phyloP scores from a whole-genome alignment of 2,888 invertebrate species.

The Odiellus spinosus region DNA sequence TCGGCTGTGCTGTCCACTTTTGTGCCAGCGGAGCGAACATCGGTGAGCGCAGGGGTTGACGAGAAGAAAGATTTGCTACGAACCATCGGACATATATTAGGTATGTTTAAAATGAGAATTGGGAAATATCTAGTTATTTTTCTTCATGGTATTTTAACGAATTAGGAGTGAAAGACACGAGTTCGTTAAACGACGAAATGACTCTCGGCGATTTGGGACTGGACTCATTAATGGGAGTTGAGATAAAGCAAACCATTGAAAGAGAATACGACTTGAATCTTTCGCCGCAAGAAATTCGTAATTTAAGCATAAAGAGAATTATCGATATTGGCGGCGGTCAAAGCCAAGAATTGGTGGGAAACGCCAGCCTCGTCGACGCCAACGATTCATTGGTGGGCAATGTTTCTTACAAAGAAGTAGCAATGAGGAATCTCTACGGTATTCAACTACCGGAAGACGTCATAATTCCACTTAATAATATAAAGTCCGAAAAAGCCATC shows the following conservation, averaged over 20 bases:
- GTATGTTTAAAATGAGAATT: constrained; percentile 35
- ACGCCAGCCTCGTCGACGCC: neutral
- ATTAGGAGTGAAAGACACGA: constrained; percentile 62
- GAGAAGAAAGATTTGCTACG: constrained; percentile 39
- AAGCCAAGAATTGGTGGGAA: constrained; percentile 1
- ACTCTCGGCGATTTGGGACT: constrained; percentile 37
- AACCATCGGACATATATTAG: constrained; percentile 73
- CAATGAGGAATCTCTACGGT: no score
- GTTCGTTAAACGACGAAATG: constrained; percentile 53
- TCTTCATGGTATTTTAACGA: neutral
- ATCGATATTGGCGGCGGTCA: constrained; percentile 31
- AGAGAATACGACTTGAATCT: constrained; percentile 70
- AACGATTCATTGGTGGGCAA: constrained; percentile 13
- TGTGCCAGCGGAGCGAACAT: constrained; percentile 70
- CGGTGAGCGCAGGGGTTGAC: constrained; percentile 26
- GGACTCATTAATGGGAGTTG: constrained; percentile 32
- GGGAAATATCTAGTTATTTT: neutral
- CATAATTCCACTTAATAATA: constrained; percentile 42
- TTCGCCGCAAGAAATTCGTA: constrained; percentile 77
- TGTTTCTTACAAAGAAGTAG: no score
- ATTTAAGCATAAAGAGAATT: constrained; percentile 59
- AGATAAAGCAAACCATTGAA: constrained; percentile 32
- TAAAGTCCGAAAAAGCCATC: constrained; percentile 22
- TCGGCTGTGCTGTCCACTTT: constrained; percentile 65
- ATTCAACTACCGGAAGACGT: no score